Conservation (phyloP, 2,888 invertebrate species). For the Drosophila pseudotalamancana region DNA sequence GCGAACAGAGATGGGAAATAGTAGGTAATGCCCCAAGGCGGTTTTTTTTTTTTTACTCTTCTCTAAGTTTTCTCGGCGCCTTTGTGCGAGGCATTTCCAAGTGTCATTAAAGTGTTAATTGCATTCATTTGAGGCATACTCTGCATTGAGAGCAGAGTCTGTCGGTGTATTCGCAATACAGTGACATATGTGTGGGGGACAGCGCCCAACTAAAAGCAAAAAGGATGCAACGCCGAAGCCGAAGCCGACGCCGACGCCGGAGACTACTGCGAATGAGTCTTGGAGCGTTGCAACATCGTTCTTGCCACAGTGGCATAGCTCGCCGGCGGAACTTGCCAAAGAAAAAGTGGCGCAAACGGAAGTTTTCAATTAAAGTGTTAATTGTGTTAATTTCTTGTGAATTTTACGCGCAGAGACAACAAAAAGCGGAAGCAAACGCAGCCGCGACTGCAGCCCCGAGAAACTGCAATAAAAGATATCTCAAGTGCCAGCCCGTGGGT, state of each 20-base stretch:
- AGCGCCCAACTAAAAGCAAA: constrained; percentile 7
- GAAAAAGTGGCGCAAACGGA: constrained; percentile 70
- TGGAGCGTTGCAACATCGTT: constrained; percentile 20
- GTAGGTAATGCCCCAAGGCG: constrained; percentile 26
- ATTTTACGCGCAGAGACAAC: constrained; percentile 52
- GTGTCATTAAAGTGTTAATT: constrained; percentile 78
- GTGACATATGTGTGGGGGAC: constrained; percentile 10
- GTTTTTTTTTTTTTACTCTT: background rate
- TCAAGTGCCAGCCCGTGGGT: constrained; percentile 9
- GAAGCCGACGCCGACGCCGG: constrained; percentile 4
- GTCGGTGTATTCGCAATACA: constrained; percentile 33
- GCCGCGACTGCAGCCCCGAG: background rate
- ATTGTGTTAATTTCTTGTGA: constrained; percentile 77
- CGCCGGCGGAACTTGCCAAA: constrained; percentile 58
- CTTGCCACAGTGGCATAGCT: constrained; percentile 37
- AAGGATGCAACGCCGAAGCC: constrained; percentile 36
- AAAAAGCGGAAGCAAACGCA: constrained; percentile 4
- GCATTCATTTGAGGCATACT: constrained; percentile 64
- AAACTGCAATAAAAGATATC: constrained; percentile 9
- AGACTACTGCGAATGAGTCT: constrained; percentile 43
- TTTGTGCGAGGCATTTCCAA: constrained; percentile 53
- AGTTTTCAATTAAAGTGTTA: constrained; percentile 78
- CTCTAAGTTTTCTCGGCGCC: constrained; percentile 6
- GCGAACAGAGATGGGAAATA: constrained; percentile 16
- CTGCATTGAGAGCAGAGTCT: constrained; percentile 30